Evolutionary conservation across 2,888 invertebrate species (phyloP), one percentile per base, ranked within the genome.

Genomic region (Coleophora flavipennella): DNA sequence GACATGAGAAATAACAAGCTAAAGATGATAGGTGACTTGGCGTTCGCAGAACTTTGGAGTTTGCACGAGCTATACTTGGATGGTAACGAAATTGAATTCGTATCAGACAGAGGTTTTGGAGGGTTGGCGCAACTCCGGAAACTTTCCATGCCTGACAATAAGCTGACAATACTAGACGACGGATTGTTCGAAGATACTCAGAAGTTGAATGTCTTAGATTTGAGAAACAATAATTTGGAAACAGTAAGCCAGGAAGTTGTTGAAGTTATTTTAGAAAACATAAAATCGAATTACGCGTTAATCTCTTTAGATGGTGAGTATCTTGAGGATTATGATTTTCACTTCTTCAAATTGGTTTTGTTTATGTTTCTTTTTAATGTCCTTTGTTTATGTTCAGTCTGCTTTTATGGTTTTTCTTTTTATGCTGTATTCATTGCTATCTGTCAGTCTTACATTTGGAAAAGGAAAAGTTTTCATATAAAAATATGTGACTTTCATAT

Each of bases 41-140:
- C 91, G 33, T 94, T 95, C 69, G 88, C 91, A 13, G 93, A 94
- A 75, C 87, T 93, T 76, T 91, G 92, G 83, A 90, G 89, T 55
- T 83, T 93, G 27, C 87, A 88, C 41, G 91, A 92, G 62, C 83
- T 93, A 65, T 87, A 90, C 54, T 78, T 93, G 67, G 91, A 91
- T 64, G 87, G 88, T 44, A 91, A 91, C 74, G 86, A 87, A 67
- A 89, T 92, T 67, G 89, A 90, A 79, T 89, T 90, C 65, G 90
- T 95, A 59, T 90, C 91, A 28, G 90, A 91, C 57, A 88, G 91
- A 47, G 94, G 93, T 42, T 89, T 95, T 55, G 89, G 90, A 36
- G 93, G 93, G 14, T 84, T 94, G 67, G 88, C 87, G 51, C 90
- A 90, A 65, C 80, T 95, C 61, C 87, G 88, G 63, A 89, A 90